Conservation (phyloP, 2,888 invertebrate species). For the Platyscelio sp. region DNA sequence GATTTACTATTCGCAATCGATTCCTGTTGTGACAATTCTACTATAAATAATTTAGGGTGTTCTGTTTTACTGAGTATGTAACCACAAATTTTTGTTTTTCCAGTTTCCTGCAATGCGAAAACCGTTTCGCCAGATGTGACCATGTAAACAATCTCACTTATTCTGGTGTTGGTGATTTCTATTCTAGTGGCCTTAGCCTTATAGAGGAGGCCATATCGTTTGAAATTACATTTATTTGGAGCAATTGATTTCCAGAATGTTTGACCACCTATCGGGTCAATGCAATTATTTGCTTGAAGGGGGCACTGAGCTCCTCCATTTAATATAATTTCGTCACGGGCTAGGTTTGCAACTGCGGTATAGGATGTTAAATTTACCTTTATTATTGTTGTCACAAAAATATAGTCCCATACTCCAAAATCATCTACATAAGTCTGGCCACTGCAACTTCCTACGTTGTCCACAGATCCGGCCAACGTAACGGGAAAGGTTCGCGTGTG, state of each 20-base stretch:
- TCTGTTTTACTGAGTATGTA: conserved; percentile 45
- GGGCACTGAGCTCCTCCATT: conserved; percentile 21
- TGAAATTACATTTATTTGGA: conserved; percentile 35
- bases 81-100: background rate
- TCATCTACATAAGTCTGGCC: conserved; percentile 5
- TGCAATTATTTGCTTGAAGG: conserved; percentile 8
- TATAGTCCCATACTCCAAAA: background rate
- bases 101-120: conserved; percentile 60
- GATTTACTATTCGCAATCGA: no score
- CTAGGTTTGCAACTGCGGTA: background rate
- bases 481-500: background rate
- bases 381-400: conserved; percentile 2
- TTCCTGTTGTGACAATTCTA: no score
- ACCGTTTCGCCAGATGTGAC: conserved; percentile 47
- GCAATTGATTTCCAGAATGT: background rate
- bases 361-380: background rate
- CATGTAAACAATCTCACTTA: conserved; percentile 38
- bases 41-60: conserved; percentile 64
- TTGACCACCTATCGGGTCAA: background rate
- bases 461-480: conserved; percentile 2
- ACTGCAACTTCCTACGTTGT: background rate
- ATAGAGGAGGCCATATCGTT: conserved; percentile 66
- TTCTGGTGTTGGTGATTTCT: background rate
- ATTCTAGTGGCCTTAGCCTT: conserved; percentile 49
- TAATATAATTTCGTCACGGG: background rate